phyloP scores from a whole-genome alignment of 2,113 vertebrate genomes.

The Donacobius atricapilla region DNA sequence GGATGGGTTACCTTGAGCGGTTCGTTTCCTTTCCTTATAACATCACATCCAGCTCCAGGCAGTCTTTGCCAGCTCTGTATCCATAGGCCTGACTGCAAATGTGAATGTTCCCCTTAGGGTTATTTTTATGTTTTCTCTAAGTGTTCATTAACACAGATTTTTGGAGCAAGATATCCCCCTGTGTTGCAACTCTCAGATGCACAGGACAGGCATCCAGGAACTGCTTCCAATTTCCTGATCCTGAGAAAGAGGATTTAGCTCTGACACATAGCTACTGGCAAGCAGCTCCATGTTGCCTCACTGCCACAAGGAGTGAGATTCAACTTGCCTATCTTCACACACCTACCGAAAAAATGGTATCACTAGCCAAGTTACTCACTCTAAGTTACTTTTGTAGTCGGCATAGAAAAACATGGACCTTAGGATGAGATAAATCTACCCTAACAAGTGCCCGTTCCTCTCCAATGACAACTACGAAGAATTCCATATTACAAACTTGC shows the following conservation, averaged over 20 bases:
- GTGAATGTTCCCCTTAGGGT: neutral
- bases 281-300: neutral
- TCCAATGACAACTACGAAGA: neutral
- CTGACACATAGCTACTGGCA: neutral
- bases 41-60: neutral
- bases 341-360: neutral
- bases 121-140: neutral
- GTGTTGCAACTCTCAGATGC: neutral
- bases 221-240: neutral
- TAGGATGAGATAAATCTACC: neutral
- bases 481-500: neutral
- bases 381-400: neutral
- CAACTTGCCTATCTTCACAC: neutral
- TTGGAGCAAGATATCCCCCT: neutral
- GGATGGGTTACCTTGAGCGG: neutral
- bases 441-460: neutral
- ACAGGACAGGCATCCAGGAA: neutral
- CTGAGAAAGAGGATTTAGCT: neutral
- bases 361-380: neutral
- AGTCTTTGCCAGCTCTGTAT: neutral
- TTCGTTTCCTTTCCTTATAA: neutral
- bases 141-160: neutral
- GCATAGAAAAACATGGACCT: neutral
- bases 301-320: neutral
- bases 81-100: neutral